Conservation (phyloP, 2,797 vertebrate species). For the Molossus alvarezi region DNA sequence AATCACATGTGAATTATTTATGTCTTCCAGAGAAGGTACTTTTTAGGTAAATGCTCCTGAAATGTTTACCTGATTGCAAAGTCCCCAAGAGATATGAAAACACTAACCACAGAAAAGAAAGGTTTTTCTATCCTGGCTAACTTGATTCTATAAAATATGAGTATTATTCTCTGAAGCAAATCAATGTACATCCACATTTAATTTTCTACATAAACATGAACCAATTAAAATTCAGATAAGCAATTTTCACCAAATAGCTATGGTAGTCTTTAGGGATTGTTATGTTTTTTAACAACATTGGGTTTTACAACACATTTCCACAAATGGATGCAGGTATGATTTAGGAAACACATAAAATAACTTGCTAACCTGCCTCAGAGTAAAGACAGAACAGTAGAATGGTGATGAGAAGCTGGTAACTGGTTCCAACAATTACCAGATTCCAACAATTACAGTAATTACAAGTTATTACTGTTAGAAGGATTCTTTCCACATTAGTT, state of each 20-base stretch:
- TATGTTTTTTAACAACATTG: not conserved
- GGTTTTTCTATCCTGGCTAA: not conserved
- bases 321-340: not conserved
- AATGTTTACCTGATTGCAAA: not conserved
- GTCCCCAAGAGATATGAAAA: rapidly evolving
- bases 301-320: constrained; percentile 53
- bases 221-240: constrained; percentile 56
- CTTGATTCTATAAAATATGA: constrained; percentile 21
- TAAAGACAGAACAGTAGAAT: constrained; percentile 19
- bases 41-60: not conserved
- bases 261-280: constrained; percentile 26
- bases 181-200: constrained; percentile 26
- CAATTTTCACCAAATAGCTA: constrained; percentile 79
- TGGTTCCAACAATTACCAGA: not conserved
- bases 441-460: not conserved
- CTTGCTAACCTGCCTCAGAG: not conserved
- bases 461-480: not conserved
- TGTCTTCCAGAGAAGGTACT: not conserved
- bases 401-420: not conserved
- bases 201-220: constrained; percentile 55
- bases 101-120: not conserved
- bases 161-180: constrained; percentile 41
- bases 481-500: not conserved
- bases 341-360: constrained; percentile 49
- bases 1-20: not conserved